phyloP scores from a whole-genome alignment of 2,888 invertebrate species.

The Cerastis leucographa region DNA sequence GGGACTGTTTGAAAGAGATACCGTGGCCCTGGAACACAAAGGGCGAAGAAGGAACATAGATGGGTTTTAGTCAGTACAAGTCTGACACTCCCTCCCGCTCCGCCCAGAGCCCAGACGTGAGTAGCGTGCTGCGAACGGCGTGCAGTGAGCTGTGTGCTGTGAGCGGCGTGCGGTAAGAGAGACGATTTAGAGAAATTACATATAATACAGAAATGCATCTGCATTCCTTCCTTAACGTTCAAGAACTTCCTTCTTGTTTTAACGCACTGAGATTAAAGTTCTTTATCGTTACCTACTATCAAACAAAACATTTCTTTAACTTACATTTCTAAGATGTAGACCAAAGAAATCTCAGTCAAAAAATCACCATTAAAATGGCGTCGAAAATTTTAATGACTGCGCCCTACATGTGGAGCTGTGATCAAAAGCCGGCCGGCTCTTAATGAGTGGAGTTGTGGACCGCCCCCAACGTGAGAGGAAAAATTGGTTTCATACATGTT shows the following conservation, averaged over 20 bases:
- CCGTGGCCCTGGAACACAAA: no score
- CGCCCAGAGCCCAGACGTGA: no score
- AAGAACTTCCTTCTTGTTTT: no score
- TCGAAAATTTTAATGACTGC: constrained; percentile 54
- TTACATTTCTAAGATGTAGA: background rate
- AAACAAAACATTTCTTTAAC: background rate
- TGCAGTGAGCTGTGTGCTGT: no score
- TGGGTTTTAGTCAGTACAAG: no score
- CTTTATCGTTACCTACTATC: background rate
- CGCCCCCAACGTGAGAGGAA: constrained; percentile 28
- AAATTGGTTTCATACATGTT: constrained; percentile 36
- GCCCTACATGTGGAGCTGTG: constrained; percentile 22
- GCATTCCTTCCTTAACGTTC: background rate
- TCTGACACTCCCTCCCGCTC: no score
- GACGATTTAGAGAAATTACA: background rate
- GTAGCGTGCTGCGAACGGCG: no score
- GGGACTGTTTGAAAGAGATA: no score
- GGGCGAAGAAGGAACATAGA: no score
- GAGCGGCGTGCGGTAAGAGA: no score
- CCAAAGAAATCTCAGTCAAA: constrained; percentile 9
- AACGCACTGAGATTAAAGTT: background rate
- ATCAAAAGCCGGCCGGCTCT: constrained; percentile 35
- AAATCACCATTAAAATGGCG: constrained; percentile 29
- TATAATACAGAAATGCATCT: background rate
- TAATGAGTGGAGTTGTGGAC: constrained; percentile 48